Evolutionary conservation across 2,113 vertebrate species (phyloP).

Genomic region (Lophius piscatorius): DNA sequence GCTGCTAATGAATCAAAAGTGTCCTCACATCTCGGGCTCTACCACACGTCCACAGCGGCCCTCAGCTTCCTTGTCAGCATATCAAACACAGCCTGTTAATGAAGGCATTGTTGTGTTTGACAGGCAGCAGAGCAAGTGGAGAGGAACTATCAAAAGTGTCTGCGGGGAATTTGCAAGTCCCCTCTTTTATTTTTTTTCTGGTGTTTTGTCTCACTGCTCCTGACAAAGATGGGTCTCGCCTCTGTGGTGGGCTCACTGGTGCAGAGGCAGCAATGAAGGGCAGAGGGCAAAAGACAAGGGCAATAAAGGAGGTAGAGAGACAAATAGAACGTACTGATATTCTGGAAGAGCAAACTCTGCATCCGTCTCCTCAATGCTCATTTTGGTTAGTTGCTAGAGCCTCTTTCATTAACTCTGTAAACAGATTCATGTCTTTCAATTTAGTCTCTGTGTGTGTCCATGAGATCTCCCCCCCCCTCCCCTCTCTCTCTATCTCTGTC

Average conservation of each 20-base stretch:
- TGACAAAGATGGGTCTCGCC: conserved; percentile 53
- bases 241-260: conserved; percentile 52
- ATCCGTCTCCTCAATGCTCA: conserved; percentile 42
- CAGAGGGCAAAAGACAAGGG: conserved; percentile 44
- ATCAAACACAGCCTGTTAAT: conserved; percentile 42
- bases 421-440: conserved; percentile 43
- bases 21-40: conserved; percentile 3
- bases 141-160: conserved; percentile 60
- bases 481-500: neutral
- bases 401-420: conserved; percentile 62
- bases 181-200: conserved; percentile 54
- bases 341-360: conserved; percentile 39
- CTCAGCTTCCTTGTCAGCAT: conserved; percentile 36
- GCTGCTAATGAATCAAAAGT: conserved; percentile 6
- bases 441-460: conserved; percentile 16
- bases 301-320: conserved; percentile 14
- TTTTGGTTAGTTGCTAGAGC: conserved; percentile 40
- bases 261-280: conserved; percentile 35
- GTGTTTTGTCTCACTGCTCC: conserved; percentile 57
- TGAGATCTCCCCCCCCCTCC: neutral
- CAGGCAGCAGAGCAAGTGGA: conserved; percentile 57
- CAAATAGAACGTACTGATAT: conserved; percentile 41
- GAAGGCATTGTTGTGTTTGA: conserved; percentile 56
- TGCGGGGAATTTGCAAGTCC: conserved; percentile 65
- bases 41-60: neutral